A percentile compares a stretch with the other conserved stretches of the same genome.
phyloP scores from a whole-genome alignment of 2,113 vertebrate species.

The Hyperopisus bebe region DNA sequence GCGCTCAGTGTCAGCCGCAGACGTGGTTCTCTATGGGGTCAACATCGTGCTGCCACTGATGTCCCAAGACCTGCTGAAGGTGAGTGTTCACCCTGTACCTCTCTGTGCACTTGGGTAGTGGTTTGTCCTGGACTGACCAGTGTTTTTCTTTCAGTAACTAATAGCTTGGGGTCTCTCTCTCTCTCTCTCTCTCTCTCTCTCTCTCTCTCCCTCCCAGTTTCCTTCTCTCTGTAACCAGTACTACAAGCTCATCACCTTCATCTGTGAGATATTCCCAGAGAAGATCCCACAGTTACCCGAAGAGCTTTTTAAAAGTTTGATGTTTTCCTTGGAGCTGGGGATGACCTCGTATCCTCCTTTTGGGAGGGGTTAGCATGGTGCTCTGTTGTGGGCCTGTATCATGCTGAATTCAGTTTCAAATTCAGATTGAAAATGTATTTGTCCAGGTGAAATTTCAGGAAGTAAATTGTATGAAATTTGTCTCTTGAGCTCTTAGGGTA shows the following conservation, averaged over 20 bases:
- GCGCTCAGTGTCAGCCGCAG: constrained; percentile 86
- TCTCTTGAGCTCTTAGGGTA: not conserved
- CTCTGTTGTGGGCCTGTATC: not conserved
- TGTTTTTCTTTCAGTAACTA: not conserved
- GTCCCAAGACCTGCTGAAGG: constrained; percentile 97
- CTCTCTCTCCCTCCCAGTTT: constrained; percentile 69
- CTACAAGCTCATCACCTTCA: constrained; percentile 99
- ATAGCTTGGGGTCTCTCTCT: not conserved
- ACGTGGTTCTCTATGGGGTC: constrained; percentile 94
- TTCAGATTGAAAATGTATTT: not conserved
- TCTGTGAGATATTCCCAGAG: constrained; percentile 98
- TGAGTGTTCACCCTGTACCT: constrained; percentile 39
- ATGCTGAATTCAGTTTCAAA: not conserved
- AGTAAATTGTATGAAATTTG: not conserved
- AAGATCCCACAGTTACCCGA: constrained; percentile 98
- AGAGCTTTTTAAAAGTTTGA: constrained; percentile 96
- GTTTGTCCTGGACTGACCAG: not conserved
- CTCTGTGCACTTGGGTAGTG: not conserved
- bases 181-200: constrained; percentile 42
- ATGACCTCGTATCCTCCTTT: constrained; percentile 96
- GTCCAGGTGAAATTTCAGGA: not conserved
- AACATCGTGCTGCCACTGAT: constrained; percentile 95
- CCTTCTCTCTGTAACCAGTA: constrained; percentile 98
- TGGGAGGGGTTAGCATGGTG: not conserved
- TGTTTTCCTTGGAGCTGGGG: constrained; percentile 95